phyloP scores from a whole-genome alignment of 2,797 vertebrate genomes.

The Hybognathus amarus region DNA sequence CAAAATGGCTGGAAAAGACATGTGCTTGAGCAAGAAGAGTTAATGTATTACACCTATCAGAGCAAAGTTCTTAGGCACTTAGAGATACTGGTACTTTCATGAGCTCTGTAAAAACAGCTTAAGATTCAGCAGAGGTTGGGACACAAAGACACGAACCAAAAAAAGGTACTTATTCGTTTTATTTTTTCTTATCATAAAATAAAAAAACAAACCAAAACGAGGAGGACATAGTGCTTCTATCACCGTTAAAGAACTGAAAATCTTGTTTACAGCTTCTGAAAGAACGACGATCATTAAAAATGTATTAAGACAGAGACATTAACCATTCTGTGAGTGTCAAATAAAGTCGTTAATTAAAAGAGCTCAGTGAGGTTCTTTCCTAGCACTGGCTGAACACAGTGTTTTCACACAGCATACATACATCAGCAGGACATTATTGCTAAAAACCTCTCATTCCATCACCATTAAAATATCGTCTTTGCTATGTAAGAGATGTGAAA shows the following conservation, averaged over 20 bases:
- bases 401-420: conserved; percentile 66
- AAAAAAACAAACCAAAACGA: conserved; percentile 72
- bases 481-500: conserved; percentile 48
- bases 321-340: conserved; percentile 53
- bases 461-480: conserved; percentile 54
- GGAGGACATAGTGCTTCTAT: conserved; percentile 71
- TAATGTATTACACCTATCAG: conserved; percentile 72
- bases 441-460: conserved; percentile 69
- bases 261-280: conserved; percentile 26
- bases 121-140: conserved; percentile 2
- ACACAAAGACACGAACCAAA: conserved; percentile 16
- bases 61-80: conserved; percentile 69
- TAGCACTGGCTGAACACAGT: conserved; percentile 52
- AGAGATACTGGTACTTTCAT: neutral
- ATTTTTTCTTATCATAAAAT: conserved; percentile 70
- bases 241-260: conserved; percentile 67
- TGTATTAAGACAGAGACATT: conserved; percentile 53
- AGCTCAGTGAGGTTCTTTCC: conserved; percentile 48
- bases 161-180: conserved; percentile 73
- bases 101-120: conserved; percentile 1
- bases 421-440: conserved; percentile 77
- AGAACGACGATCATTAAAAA: conserved; percentile 48
- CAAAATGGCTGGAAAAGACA: neutral
- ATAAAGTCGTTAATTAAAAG: conserved; percentile 40
- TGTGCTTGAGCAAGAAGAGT: conserved; percentile 54